Base-by-base conservation (phyloP, 2,888 invertebrate species). In the Rhagonycha lutea region DNA sequence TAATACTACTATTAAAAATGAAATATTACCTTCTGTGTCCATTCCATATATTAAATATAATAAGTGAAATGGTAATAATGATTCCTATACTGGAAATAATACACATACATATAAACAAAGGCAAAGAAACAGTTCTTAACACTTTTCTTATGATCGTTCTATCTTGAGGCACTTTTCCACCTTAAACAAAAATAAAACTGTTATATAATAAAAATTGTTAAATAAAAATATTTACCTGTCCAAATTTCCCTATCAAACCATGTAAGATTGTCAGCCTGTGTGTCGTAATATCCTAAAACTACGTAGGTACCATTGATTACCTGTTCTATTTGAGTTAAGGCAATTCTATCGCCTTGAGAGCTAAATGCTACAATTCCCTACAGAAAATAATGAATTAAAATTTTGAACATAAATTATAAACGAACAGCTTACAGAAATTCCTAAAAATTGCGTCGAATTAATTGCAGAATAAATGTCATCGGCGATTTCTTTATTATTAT, bases 331-430 rank as follows among this genome's bases (percentile, higher is more conserved):
- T 98, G 98, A 26, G 99, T 99, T 88, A 98, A 91, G 68, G 99
- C 98, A 86, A 99, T 99, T 83, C 99, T 93, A 90, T 99, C 99
- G 82, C 99, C 99, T 89, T 96, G 96, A 9, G 98, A 98, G 82
- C 98, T 98, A 89, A 99, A 99, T 60, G 98, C 98, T 78, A 99
- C 99, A 84, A 94, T 92, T 68, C 99, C 99, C 98, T 99, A 88
- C 14, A 88, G 86, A 77, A 77, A 78, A 80, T 75, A 76, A 65
- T 24, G 24, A 14, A 65, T 65, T 65, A 24, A 23, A 12, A 65
- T 24, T n/a, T 24, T 65, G 3, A 65, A n/a, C 47, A 11, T 65
- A 5, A 65, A 65, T 65, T 65, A 62, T 18, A 18, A 24, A 24
- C 62, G 26, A 65, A 69, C n/a, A 72, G 91, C 95, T 92, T 89